Percentiles rank a stretch among this genome's conserved stretches.
phyloP scores from a whole-genome alignment of 2,113 vertebrate species.

The Ursus arctos region DNA sequence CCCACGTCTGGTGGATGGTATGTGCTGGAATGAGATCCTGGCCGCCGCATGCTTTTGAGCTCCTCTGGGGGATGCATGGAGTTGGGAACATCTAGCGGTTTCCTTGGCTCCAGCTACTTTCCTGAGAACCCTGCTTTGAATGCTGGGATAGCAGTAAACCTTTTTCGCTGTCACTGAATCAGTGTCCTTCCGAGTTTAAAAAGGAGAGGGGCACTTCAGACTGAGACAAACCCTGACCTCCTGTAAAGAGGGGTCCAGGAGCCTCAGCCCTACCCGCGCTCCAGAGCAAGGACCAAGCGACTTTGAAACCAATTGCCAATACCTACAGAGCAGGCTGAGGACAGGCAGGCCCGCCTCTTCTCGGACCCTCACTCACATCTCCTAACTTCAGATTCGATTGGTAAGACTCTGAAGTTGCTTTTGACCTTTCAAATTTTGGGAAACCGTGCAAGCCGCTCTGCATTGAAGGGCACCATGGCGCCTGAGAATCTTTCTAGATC shows the following conservation, averaged over 20 bases:
- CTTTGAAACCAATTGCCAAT: constrained; percentile 8
- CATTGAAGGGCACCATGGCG: not conserved
- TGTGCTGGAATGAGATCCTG: constrained; percentile 31
- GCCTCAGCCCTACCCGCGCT: not conserved
- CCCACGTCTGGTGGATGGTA: constrained; percentile 8
- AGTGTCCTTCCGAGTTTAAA: not conserved
- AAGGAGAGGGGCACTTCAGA: not conserved
- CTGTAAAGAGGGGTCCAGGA: not conserved
- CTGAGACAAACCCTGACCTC: not conserved
- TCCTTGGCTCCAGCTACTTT: constrained; percentile 77
- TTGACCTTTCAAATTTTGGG: constrained; percentile 29
- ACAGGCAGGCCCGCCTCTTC: not conserved
- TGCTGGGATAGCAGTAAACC: not conserved
- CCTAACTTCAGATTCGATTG: not conserved
- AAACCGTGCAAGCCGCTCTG: not conserved
- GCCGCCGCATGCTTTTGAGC: constrained; percentile 45
- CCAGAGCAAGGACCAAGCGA: not conserved
- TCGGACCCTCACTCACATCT: not conserved
- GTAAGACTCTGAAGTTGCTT: not conserved
- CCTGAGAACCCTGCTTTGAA: constrained; percentile 15
- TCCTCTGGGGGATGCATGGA: not conserved
- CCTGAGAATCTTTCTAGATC: constrained; percentile 20
- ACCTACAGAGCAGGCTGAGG: not conserved
- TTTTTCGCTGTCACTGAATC: not conserved
- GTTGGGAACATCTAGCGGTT: constrained; percentile 47